Base-by-base conservation (phyloP, 2,113 vertebrate genomes). In the Lampris incognitus region DNA sequence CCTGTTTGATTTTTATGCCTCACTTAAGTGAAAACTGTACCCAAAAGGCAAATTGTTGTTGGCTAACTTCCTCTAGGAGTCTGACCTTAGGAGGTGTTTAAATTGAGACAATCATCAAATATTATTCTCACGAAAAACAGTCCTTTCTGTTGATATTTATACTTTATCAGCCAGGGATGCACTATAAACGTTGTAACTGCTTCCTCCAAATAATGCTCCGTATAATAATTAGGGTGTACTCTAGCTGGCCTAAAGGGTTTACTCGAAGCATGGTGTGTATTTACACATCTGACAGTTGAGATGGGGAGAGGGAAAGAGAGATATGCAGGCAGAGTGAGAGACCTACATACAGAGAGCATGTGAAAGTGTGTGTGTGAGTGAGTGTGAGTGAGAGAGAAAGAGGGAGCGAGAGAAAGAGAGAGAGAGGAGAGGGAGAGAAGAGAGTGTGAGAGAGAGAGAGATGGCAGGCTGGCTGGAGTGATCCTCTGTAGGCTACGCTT, bases 211-310 rank as follows among this genome's bases (percentile, higher is more conserved):
- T 79, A 89, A 83, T 69, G 79, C 56, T 86, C 66, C 49, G 61
- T 66, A 76, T 87, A 49, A 49, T 49, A 86, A 88, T 89, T 85
- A 86, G 72, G 59, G 59, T 89, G 74, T 83, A 72, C 69, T 86
- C 42, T 40, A 51, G 61, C 74, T 79, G 66, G 77, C 90, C 88
- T 85, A n/a, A 56, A 82, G 87, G 79, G 74, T 83, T 88, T 74
- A 85, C 79, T 83, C 77, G 72, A 87, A 85, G 81, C 79, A 78
- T 73, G 59, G 74, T 60, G 70, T 79, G 68, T 87, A 87, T 89
- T 90, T 89, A 86, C 76, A 88, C 83, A 84, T 89, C 74, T 87
- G 76, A 87, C 81, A 78, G 85, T 83, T 82, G 62, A 78, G 76
- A 66, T 50, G 75, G 38, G 65, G 58, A 48, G 6, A 78, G 66